These are phyloP conservation scores for Sylvicapra grimmia DNA, from an alignment of 2,113 vertebrate species.

Conservation along the genomic window DNA sequence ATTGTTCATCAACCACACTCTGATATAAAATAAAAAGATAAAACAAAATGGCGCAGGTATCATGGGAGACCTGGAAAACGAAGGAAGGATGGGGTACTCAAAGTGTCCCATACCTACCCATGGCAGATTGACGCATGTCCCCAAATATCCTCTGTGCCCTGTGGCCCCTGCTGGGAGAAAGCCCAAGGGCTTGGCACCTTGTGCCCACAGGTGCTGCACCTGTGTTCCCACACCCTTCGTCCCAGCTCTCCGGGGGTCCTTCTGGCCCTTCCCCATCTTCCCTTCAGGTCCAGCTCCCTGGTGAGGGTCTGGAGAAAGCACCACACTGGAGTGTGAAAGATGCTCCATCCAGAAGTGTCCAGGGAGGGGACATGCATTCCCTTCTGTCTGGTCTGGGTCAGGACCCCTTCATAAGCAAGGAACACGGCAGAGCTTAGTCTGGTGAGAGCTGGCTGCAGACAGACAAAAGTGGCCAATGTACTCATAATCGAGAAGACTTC, in stretches of 20 bases:
- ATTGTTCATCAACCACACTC: not conserved
- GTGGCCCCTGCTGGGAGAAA: not conserved
- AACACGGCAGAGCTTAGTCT: not conserved
- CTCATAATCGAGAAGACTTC: not conserved
- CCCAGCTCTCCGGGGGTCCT: not conserved
- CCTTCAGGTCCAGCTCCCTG: not conserved
- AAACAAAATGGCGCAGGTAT: not conserved
- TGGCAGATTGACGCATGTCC: not conserved
- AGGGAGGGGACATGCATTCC: rapidly evolving
- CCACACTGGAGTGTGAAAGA: not conserved
- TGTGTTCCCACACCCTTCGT: rapidly evolving
- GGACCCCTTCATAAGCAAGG: not conserved
- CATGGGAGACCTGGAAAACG: not conserved
- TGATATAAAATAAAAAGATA: not conserved
- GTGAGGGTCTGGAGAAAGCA: not conserved
- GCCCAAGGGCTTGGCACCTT: not conserved
- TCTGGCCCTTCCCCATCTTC: not conserved
- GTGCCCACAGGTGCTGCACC: not conserved
- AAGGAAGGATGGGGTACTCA: not conserved
- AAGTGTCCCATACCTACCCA: rapidly evolving
- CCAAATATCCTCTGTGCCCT: not conserved
- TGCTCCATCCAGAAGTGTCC: rapidly evolving
- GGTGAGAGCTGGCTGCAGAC: not conserved
- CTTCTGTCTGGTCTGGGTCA: not conserved
- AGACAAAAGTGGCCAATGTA: rapidly evolving